These are phyloP conservation scores for Kryptopterus vitreolus DNA, from an alignment of 2,797 vertebrate species.

Conservation along the genomic window DNA sequence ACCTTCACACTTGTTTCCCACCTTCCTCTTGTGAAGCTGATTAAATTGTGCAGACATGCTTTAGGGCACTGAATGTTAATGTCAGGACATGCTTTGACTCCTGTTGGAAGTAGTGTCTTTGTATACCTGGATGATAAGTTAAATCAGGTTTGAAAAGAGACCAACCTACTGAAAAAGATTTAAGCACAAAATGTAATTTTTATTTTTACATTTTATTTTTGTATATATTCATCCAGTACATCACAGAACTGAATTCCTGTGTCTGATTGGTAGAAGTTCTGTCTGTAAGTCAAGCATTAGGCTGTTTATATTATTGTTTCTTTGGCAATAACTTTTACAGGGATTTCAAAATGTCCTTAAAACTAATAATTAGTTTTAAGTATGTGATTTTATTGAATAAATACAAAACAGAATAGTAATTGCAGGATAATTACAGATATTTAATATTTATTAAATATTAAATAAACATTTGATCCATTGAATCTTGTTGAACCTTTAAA, in stretches of 20 bases:
- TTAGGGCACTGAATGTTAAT: constrained; percentile 50
- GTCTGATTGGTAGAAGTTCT: background rate
- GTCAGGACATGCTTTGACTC: constrained; percentile 55
- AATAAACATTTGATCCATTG: too few species aligned
- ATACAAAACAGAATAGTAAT: too few species aligned
- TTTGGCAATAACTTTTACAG: background rate
- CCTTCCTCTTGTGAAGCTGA: constrained; percentile 53
- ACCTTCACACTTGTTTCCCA: constrained; percentile 53
- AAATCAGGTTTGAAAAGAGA: constrained; percentile 9
- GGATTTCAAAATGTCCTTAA: background rate
- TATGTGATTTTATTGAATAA: background rate
- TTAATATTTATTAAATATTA: too few species aligned
- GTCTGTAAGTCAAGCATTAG: background rate
- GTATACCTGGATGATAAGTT: constrained; percentile 36
- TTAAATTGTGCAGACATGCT: constrained; percentile 59
- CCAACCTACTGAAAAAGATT: constrained; percentile 3
- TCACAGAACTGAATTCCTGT: background rate
- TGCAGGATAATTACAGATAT: too few species aligned
- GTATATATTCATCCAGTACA: background rate
- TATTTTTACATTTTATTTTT: background rate
- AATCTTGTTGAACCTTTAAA: too few species aligned
- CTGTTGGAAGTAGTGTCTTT: constrained; percentile 42
- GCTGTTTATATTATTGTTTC: background rate
- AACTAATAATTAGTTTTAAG: background rate
- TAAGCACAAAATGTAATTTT: background rate